Evolutionary conservation across 2,888 invertebrate genomes (phyloP), one percentile per base, ranked within the genome.

Genomic region (Melolontha melolontha): DNA sequence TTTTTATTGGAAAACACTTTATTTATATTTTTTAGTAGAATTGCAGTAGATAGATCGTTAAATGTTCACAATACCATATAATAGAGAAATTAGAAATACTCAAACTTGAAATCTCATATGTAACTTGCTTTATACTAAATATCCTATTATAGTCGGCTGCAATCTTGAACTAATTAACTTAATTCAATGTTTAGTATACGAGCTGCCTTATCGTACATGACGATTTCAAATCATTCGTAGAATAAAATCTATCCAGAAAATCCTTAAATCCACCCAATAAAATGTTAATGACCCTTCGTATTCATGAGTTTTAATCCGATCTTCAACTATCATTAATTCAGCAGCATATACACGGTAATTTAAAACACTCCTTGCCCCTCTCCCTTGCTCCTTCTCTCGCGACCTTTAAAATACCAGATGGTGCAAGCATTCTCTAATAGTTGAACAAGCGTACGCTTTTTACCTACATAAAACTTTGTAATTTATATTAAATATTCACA

Each of bases 221-320:
- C 39, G 42, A 44, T 16, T 50, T 49, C 55, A 57, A 40, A 59
- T 66, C 59, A 57, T 66, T 50, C 49, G 27, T 50, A 50, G 66
- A 66, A 66, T 66, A 66, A 66, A 66, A 59, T 50, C 49, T 59
- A 66, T 66, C 66, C 59, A 17, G 74, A 69, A 72, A 75, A 77
- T 75, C 75, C 75, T 75, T 75, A 76, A 76, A 77, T 75, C 77
- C 75, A 69, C 68, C 74, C 68, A 76, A 74, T 77, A 76, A 76
- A 77, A 76, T 75, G 75, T 77, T 76, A 76, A 77, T 75, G 75
- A 71, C 71, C 67, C 71, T 74, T 71, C 73, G 74, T 75, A 75
- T 75, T 74, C 74, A 75, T 73, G 74, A 75, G 73, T 73, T 74
- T 75, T 75, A 75, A 75, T 74, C 75, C 72, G 73, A 72, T 72